Evolutionary conservation across 2,888 invertebrate species (phyloP).

Genomic region (Myopa testacea): DNA sequence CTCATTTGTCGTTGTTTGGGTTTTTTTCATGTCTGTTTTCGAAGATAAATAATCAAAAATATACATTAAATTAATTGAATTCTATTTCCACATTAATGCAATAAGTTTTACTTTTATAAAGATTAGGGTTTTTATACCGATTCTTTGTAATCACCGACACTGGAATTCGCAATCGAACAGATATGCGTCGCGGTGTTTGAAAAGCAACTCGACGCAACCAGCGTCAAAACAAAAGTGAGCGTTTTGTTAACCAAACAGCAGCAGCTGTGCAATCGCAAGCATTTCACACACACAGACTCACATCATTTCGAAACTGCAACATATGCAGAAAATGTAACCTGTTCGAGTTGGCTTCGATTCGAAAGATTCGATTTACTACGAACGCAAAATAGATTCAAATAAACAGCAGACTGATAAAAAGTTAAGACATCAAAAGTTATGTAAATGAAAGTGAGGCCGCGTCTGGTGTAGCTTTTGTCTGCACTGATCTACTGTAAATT

Average conservation of each 20-base stretch:
- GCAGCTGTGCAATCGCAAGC: background rate
- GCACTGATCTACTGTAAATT: background rate
- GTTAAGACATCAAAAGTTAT: background rate
- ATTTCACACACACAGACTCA: background rate
- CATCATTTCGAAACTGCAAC: background rate
- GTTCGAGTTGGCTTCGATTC: constrained; percentile 13
- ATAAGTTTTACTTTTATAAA: too few relatives aligned
- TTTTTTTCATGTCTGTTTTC: too few relatives aligned
- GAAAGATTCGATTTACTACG: background rate
- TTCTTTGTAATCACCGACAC: too few relatives aligned
- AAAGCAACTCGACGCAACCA: constrained; percentile 4
- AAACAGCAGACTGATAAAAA: background rate
- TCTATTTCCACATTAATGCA: too few relatives aligned
- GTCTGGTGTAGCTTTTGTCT: background rate
- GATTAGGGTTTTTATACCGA: too few relatives aligned
- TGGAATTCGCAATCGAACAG: too few relatives aligned
- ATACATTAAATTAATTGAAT: too few relatives aligned
- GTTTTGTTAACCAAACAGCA: background rate
- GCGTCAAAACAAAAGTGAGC: constrained; percentile 12
- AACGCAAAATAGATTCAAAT: background rate
- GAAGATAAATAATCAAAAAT: too few relatives aligned
- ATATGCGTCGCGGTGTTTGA: too few relatives aligned
- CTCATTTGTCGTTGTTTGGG: too few relatives aligned
- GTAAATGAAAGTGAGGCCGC: too few relatives aligned
- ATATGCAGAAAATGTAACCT: constrained; percentile 1